Percentiles rank a stretch among this genome's conserved stretches.
Conservation (phyloP, 2,797 vertebrate genomes). For the Poecile montanus region DNA sequence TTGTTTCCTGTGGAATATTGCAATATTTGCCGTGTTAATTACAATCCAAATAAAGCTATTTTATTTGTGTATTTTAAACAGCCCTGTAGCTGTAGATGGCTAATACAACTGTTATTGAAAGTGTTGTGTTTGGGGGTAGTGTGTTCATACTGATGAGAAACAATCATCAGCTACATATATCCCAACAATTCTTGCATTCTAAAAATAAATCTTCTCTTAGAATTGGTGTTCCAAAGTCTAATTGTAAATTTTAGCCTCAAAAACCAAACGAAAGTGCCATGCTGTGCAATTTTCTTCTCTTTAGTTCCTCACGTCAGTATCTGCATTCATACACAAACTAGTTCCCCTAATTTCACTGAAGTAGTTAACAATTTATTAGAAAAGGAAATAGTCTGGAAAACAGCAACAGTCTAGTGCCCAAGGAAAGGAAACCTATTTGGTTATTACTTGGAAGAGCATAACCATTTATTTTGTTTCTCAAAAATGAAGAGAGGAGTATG, state of each 20-base stretch:
- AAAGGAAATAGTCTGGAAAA: not conserved
- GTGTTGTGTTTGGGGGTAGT: constrained; percentile 2
- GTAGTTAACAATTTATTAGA: not conserved
- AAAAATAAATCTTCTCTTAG: not conserved
- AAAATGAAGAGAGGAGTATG: not conserved
- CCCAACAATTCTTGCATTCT: not conserved
- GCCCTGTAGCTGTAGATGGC: constrained; percentile 38
- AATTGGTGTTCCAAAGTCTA: not conserved
- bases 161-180: not conserved
- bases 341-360: not conserved
- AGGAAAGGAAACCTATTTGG: constrained; percentile 27
- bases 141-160: constrained; percentile 13
- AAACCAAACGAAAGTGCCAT: not conserved
- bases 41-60: constrained; percentile 71
- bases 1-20: constrained; percentile 66
- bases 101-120: constrained; percentile 55
- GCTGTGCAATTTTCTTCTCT: not conserved
- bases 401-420: not conserved
- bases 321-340: not conserved
- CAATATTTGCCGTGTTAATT: constrained; percentile 70
- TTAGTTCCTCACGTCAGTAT: not conserved
- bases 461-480: constrained; percentile 25
- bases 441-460: not conserved
- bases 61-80: constrained; percentile 47
- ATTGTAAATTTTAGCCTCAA: not conserved